Conservation (phyloP, 2,888 invertebrate genomes). For the Lasioglossum leucozonium region DNA sequence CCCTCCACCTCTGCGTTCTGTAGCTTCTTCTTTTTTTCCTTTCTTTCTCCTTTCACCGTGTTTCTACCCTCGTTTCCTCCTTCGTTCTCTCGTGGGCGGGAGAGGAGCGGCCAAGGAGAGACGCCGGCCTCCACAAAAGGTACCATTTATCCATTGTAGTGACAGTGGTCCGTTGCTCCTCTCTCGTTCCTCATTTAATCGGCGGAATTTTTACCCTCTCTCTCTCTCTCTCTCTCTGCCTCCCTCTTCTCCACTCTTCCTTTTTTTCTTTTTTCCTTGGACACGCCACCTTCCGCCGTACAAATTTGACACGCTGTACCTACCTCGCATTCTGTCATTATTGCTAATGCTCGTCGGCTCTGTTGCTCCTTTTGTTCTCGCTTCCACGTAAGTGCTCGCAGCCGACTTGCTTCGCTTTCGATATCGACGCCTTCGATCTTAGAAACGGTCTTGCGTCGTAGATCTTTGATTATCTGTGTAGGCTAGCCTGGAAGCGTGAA, state of each 20-base stretch:
- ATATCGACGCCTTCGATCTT: neutral
- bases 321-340: constrained; percentile 11
- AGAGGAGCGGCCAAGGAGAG: constrained; percentile 45
- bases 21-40: constrained; percentile 18
- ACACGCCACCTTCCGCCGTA: constrained; percentile 30
- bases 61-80: constrained; percentile 38
- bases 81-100: constrained; percentile 40
- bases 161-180: constrained; percentile 56
- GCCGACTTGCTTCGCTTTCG: neutral
- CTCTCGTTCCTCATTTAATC: constrained; percentile 60
- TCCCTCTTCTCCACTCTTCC: neutral
- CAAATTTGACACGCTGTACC: constrained; percentile 41
- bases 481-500: neutral
- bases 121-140: constrained; percentile 67
- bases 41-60: constrained; percentile 34
- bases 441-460: neutral
- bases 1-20: neutral
- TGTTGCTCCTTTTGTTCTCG: constrained; percentile 6
- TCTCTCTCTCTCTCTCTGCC: neutral
- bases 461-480: neutral
- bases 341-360: constrained; percentile 26
- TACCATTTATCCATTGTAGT: constrained; percentile 67
- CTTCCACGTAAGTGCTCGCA: neutral
- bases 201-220: constrained; percentile 41
- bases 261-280: neutral